Evolutionary conservation across 92 coral and sea anemone genomes (phyloP).

Genomic region (Virgularia gustaviana): DNA sequence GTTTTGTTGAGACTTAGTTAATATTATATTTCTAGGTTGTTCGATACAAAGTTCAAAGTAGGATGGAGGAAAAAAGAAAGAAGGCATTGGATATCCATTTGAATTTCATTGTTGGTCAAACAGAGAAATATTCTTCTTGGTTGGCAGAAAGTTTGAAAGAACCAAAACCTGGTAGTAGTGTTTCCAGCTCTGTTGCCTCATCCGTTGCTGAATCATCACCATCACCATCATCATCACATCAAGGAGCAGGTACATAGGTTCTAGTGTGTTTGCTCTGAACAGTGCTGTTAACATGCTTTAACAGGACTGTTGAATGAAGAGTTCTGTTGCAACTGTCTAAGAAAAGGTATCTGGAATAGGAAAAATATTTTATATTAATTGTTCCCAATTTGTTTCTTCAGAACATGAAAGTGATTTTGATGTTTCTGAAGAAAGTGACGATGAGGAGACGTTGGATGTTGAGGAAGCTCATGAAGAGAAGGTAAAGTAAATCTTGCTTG

Average conservation of each 20-base stretch:
- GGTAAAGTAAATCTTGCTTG: constrained; percentile 33
- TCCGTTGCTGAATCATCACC: constrained; percentile 52
- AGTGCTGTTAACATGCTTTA: background rate
- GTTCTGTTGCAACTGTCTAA: too few species aligned
- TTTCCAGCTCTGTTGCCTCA: constrained; percentile 67
- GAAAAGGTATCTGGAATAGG: too few species aligned
- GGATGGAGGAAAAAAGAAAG: constrained; percentile 92
- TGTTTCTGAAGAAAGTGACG: constrained; percentile 68
- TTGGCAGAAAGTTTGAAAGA: constrained; percentile 85
- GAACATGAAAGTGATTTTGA: constrained; percentile 83
- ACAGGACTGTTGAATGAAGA: background rate
- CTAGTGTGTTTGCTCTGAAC: too few species aligned
- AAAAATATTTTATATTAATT: too few species aligned
- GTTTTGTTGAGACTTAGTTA: background rate
- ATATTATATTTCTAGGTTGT: constrained; percentile 62
- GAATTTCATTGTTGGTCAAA: constrained; percentile 96
- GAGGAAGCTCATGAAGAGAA: constrained; percentile 73
- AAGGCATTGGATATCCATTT: constrained; percentile 94
- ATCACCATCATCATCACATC: constrained; percentile 75
- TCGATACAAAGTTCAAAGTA: constrained; percentile 90
- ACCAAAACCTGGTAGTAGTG: constrained; percentile 58
- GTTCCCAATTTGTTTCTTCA: too few species aligned
- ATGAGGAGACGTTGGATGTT: constrained; percentile 85
- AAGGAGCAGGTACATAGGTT: constrained; percentile 68
- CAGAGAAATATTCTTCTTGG: constrained; percentile 99